Conservation (phyloP, 2,113 vertebrate species). For the Cyprinus carpio region DNA sequence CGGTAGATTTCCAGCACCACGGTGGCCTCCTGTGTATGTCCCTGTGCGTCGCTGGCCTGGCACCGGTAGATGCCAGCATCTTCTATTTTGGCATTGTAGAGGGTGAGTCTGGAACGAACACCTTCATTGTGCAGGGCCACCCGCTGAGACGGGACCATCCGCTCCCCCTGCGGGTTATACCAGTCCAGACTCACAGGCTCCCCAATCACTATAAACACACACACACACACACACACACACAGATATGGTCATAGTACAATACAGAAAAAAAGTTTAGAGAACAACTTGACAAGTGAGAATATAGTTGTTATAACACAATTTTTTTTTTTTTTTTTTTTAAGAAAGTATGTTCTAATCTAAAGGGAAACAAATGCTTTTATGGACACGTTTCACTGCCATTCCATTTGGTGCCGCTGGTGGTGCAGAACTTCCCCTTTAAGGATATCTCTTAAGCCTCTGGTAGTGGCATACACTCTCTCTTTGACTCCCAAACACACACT, state of each 20-base stretch:
- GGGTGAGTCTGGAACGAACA: constrained; percentile 87
- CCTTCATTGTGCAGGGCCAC: constrained; percentile 89
- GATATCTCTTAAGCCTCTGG: constrained; percentile 17
- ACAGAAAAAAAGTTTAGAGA: neutral
- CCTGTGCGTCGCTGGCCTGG: constrained; percentile 86
- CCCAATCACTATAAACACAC: constrained; percentile 80
- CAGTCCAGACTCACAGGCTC: constrained; percentile 92
- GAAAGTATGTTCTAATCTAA: neutral
- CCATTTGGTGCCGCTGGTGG: neutral
- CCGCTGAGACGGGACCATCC: constrained; percentile 83
- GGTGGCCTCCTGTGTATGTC: constrained; percentile 90
- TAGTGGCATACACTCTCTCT: constrained; percentile 28
- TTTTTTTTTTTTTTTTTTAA: no score
- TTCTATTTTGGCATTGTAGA: constrained; percentile 94
- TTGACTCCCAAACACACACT: constrained; percentile 4
- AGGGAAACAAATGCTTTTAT: neutral
- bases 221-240: neutral
- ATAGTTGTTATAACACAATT: no score
- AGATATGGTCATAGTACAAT: no score
- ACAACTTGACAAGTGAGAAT: neutral
- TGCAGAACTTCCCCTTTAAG: constrained; percentile 26
- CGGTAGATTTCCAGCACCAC: constrained; percentile 98
- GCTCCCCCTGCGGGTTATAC: constrained; percentile 95
- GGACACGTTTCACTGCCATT: neutral
- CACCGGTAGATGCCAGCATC: constrained; percentile 97